These are phyloP conservation scores for Gymnoscopelus microlampas DNA, from an alignment of 2,797 vertebrate species.

Conservation along the genomic window DNA sequence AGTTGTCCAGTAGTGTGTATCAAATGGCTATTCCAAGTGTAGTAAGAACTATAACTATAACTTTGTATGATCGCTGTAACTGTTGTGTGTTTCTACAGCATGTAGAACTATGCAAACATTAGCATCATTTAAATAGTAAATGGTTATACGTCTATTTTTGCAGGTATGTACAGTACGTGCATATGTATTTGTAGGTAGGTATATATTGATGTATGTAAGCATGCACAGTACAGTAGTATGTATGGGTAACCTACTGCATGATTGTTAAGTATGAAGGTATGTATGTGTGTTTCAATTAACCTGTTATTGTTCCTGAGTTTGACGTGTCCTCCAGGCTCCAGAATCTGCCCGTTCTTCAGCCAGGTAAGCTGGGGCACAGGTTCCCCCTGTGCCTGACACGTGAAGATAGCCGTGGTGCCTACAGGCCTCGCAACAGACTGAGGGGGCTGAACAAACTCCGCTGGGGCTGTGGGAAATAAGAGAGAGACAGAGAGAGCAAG, in stretches of 20 bases:
- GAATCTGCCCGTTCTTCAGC: conserved; percentile 95
- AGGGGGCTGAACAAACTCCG: conserved; percentile 94
- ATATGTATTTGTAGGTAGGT: not conserved
- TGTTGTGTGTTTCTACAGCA: not conserved
- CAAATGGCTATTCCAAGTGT: not conserved
- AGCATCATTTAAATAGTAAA: not conserved
- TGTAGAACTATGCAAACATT: not conserved
- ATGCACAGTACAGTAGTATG: not conserved
- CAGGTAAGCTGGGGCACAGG: conserved; percentile 94
- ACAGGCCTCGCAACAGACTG: conserved; percentile 95
- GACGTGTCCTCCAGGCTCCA: conserved; percentile 91
- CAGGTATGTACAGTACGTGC: not conserved
- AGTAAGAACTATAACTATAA: no score
- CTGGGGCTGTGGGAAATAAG: conserved; percentile 84
- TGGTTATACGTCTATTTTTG: no score
- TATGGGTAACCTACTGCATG: no score
- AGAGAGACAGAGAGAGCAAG: not conserved
- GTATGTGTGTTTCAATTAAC: conserved; percentile 62
- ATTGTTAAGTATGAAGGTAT: not conserved
- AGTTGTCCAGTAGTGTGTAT: not conserved
- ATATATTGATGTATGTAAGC: not conserved
- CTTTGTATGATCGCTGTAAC: no score
- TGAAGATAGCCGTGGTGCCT: conserved; percentile 96
- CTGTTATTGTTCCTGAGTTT: conserved; percentile 98
- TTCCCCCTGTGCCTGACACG: conserved; percentile 93